phyloP scores from a whole-genome alignment of 2,113 vertebrate species.

The Phocoena sinus region DNA sequence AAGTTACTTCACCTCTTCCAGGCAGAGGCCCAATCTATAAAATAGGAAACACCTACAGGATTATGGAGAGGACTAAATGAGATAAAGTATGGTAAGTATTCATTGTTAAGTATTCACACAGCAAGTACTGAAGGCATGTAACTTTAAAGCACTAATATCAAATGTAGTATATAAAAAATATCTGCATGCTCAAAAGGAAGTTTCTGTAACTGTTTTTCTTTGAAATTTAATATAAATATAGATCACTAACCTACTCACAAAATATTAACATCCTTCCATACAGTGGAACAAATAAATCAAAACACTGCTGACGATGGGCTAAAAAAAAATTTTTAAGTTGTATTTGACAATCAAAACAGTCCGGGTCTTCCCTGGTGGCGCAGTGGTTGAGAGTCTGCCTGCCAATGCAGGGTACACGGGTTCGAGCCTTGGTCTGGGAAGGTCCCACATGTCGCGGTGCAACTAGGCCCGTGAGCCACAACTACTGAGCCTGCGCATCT shows the following conservation, averaged over 20 bases:
- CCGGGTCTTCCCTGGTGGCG: no score
- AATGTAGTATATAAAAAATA: not conserved
- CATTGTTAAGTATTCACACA: not conserved
- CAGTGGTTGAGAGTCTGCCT: no score
- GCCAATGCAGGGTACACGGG: no score
- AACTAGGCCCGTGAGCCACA: no score
- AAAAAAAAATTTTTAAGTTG: not conserved
- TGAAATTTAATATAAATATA: conserved; percentile 33
- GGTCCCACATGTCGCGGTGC: no score
- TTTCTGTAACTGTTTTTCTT: not conserved
- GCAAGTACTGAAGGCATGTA: not conserved
- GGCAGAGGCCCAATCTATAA: not conserved
- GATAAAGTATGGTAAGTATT: not conserved
- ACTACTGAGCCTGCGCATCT: no score
- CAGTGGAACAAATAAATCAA: not conserved
- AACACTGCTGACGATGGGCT: not conserved
- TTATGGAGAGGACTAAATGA: not conserved
- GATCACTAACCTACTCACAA: conserved; percentile 6
- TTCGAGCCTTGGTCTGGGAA: no score
- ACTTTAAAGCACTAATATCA: not conserved
- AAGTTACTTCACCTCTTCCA: not conserved
- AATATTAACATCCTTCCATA: not conserved
- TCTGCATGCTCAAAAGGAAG: not conserved
- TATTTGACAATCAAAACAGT: not conserved
- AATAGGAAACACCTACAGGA: not conserved